Evolutionary conservation across 2,797 vertebrate genomes (phyloP).

Genomic region (Siniperca scherzeri): DNA sequence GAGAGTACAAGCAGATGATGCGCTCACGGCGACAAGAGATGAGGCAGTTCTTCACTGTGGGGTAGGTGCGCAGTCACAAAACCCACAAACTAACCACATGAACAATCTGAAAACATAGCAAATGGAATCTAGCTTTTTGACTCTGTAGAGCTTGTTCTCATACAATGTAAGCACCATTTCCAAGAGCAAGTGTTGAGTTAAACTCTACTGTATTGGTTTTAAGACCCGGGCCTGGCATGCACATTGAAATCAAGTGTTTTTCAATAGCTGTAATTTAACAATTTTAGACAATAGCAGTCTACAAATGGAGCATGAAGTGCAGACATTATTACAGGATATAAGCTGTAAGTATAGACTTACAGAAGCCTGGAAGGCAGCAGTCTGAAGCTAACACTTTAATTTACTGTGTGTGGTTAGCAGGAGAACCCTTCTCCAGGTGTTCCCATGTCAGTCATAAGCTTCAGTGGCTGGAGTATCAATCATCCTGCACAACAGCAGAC

Average conservation of each 20-base stretch:
- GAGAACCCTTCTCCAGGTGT: constrained; percentile 85
- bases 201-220: constrained; percentile 34
- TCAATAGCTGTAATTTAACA: constrained; percentile 71
- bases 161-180: constrained; percentile 31
- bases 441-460: constrained; percentile 84
- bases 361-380: constrained; percentile 77
- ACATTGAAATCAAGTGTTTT: constrained; percentile 51
- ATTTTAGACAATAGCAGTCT: constrained; percentile 76
- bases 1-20: constrained; percentile 99
- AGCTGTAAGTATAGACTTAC: constrained; percentile 76
- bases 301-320: constrained; percentile 69
- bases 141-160: background rate
- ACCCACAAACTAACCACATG: constrained; percentile 14
- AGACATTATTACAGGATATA: constrained; percentile 82
- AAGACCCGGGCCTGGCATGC: constrained; percentile 23
- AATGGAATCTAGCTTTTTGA: constrained; percentile 2
- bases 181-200: constrained; percentile 22
- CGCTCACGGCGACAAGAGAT: constrained; percentile 98
- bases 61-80: constrained; percentile 85
- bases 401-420: constrained; percentile 84
- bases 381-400: constrained; percentile 81
- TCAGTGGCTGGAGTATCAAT: constrained; percentile 83
- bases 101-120: constrained; percentile 10
- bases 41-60: constrained; percentile 99
- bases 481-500: constrained; percentile 74